Base-by-base conservation (phyloP, 2,888 invertebrate genomes). In the Drosophila kanekoi region DNA sequence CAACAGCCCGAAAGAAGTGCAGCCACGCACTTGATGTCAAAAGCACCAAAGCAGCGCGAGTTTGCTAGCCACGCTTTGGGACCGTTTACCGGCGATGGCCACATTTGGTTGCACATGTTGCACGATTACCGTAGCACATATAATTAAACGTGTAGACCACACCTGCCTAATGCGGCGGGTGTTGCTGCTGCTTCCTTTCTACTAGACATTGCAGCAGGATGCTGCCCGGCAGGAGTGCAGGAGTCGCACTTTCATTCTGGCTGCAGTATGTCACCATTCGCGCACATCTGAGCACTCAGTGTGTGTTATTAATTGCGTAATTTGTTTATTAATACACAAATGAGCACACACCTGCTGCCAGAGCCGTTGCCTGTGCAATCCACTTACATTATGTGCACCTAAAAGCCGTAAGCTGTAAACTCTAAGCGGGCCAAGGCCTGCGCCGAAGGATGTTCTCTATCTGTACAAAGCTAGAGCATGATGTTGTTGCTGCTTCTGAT, bases 291-390 rank as follows among this genome's bases (percentile, higher is more conserved):
- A 77, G 89, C 70, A 79, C 89, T 81, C 87, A 85, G 53, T 74
- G 79, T 72, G 87, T 89, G 87, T 89, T 71, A 87, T 89, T 85
- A 85, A 85, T 89, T 85, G 79, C 86, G 83, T 88, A 82, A 88
- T 82, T 69, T 82, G 83, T 77, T 86, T 89, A 84, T 84, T 87
- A 88, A 85, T 83, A 87, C 71, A 64, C 77, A 74, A 67, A 33
- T 81, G 69, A 72, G 62, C 65, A 77, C 54, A 59, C 72, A 78
- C 76, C 68, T 52, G 64, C 41, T 67, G 16, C 33, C 32, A n/a
- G 23, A 40, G 8, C 16, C 44, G 45, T 14, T 52, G 37, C 47
- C 41, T 48, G 33, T 44, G 18, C 56, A 14, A 35, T 13, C 13
- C 54, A 52, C 54, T 56, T 49, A 44, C 44, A 43, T 64, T 32